Conservation (phyloP, 2,888 invertebrate genomes). For the Syrphus vitripennis region DNA sequence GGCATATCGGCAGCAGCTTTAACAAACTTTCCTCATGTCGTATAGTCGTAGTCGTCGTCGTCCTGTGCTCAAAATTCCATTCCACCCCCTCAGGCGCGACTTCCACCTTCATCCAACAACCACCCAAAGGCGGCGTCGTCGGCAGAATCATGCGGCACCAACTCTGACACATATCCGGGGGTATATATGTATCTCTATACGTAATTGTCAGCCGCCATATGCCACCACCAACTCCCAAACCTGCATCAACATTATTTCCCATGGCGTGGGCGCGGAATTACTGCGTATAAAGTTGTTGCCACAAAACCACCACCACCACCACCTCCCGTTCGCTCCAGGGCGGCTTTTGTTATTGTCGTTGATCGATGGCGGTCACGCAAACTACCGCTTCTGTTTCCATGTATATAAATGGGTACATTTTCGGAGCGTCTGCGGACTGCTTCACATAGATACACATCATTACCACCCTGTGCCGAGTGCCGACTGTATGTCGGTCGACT, state of each 20-base stretch:
- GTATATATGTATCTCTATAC: neutral
- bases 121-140: conserved; percentile 19
- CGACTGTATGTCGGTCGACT: too few species aligned
- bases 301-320: neutral
- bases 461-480: neutral
- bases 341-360: conserved; percentile 71
- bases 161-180: conserved; percentile 15
- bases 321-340: conserved; percentile 21
- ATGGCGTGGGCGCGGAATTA: conserved; percentile 64
- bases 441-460: conserved; percentile 49
- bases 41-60: conserved; percentile 26
- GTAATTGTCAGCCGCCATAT: conserved; percentile 60
- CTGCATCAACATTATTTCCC: conserved; percentile 72
- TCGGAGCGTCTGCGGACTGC: conserved; percentile 67
- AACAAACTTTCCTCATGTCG: conserved; percentile 45
- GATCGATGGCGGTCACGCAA: conserved; percentile 73
- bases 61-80: conserved; percentile 51
- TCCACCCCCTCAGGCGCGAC: conserved; percentile 57
- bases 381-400: conserved; percentile 38
- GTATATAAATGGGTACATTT: conserved; percentile 5
- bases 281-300: conserved; percentile 54
- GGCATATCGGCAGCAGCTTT: conserved; percentile 36
- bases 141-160: conserved; percentile 52
- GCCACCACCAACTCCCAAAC: conserved; percentile 64
- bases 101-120: conserved; percentile 9